Evolutionary conservation across 92 coral and sea anemone species (phyloP).

Genomic region (Hydrozoanthus gracilis): DNA sequence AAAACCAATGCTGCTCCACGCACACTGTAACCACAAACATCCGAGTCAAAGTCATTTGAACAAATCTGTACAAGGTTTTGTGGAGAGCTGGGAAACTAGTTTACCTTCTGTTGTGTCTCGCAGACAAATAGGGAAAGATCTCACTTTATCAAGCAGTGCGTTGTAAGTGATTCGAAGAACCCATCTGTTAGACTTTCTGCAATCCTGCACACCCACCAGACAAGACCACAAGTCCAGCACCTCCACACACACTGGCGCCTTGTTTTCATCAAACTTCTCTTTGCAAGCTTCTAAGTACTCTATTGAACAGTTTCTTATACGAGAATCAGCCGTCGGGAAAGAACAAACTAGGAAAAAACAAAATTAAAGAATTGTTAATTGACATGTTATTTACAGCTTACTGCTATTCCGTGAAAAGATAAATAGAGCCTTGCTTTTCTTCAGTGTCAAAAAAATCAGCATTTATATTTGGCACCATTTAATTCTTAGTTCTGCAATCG

Average conservation of each 20-base stretch:
- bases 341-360: background rate
- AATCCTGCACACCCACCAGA: constrained; percentile 11
- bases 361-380: background rate
- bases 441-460: no score
- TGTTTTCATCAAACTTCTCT: constrained; percentile 37
- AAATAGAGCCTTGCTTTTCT: no score
- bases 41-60: no score
- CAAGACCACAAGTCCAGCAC: constrained; percentile 35
- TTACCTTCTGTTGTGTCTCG: constrained; percentile 12
- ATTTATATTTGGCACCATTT: no score
- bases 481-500: no score
- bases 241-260: constrained; percentile 16
- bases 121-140: constrained; percentile 25
- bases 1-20: no score
- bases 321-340: background rate
- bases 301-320: constrained; percentile 20
- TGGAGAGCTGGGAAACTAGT: no score
- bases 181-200: constrained; percentile 10
- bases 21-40: no score
- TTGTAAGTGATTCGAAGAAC: constrained; percentile 16
- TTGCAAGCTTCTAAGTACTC: constrained; percentile 30
- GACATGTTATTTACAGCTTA: no score
- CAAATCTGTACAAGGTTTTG: no score
- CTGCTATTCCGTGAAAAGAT: no score
- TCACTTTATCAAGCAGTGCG: constrained; percentile 12